Base-by-base conservation (phyloP, 2,888 invertebrate genomes). In the Willowsia nigromaculata region DNA sequence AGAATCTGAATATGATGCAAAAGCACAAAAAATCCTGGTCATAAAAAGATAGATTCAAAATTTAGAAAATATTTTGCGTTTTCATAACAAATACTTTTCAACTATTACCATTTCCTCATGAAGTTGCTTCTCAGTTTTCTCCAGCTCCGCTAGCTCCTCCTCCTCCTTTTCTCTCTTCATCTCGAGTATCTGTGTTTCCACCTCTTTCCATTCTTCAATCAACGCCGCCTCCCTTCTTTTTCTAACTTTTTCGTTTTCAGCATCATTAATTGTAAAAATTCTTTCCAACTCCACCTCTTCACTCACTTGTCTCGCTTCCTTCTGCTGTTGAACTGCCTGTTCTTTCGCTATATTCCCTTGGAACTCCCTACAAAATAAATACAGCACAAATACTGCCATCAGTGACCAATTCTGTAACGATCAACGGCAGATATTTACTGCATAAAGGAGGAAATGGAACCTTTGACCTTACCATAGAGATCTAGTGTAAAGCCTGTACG, bases 261-360 rank as follows among this genome's bases (percentile, higher is more conserved):
- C 93, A 93, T 95, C 94, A 65, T 94, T 93, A 15, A 94, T 94
- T 80, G 96, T 93, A 50, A 96, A 95, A 74, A 94, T 93, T 53
- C 96, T 95, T 6, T 97, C 95, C 59, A 95, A 94, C 0, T 93
- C 92, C 0, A 96, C 95, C 27, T 96, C 94, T 92, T 95, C 94
- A 0, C 94, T 94, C 93, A 97, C 97, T 97, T 97, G 97, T 90
- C 95, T 94, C 0, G 96, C 95, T 93, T 97, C 97, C 13, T 96
- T 93, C 90, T 94, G 93, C 2, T 95, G 93, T 92, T 96, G 96
- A 11, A 93, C 93, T 71, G 94, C 94, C 94, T 96, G 96, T 92
- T 97, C 96, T 5, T 95, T 95, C 0, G 96, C 95, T 90, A 96
- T 95, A 76, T 95, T 93, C 78, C 95, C 94, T 53, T 92, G 90